Conservation (phyloP, 2,888 invertebrate genomes). For the Sphaerophoria rueppellii region DNA sequence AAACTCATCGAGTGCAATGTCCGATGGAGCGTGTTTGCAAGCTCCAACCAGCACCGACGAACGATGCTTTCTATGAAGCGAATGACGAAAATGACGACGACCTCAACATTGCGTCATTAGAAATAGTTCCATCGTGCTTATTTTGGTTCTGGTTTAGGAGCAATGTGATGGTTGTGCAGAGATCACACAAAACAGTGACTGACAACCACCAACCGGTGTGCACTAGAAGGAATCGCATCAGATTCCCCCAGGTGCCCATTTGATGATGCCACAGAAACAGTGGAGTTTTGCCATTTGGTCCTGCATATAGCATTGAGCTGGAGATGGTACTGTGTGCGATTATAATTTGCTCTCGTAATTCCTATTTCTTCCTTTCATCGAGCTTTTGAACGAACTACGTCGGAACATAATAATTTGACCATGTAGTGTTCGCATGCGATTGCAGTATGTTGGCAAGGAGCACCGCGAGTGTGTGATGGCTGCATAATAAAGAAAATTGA, state of each 20-base stretch:
- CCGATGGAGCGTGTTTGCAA: conserved; percentile 57
- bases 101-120: conserved; percentile 73
- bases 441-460: conserved; percentile 28
- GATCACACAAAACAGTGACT: conserved; percentile 39
- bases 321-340: conserved; percentile 46
- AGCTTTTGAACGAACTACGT: neutral
- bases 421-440: conserved; percentile 60
- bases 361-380: conserved; percentile 46
- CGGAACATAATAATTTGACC: conserved; percentile 66
- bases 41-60: neutral
- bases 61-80: neutral
- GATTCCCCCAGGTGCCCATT: conserved; percentile 66
- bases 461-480: conserved; percentile 16
- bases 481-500: conserved; percentile 70
- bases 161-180: conserved; percentile 15
- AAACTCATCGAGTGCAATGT: conserved; percentile 42
- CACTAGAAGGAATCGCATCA: conserved; percentile 17
- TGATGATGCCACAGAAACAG: conserved; percentile 50
- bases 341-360: conserved; percentile 58
- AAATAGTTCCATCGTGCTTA: conserved; percentile 63
- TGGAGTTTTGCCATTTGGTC: conserved; percentile 52
- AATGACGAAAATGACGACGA: conserved; percentile 51
- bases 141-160: conserved; percentile 27
- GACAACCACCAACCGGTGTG: conserved; percentile 53
- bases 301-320: conserved; percentile 28